Evolutionary conservation across 2,888 invertebrate genomes (phyloP).

Genomic region (Hirtodrosophila confusa): DNA sequence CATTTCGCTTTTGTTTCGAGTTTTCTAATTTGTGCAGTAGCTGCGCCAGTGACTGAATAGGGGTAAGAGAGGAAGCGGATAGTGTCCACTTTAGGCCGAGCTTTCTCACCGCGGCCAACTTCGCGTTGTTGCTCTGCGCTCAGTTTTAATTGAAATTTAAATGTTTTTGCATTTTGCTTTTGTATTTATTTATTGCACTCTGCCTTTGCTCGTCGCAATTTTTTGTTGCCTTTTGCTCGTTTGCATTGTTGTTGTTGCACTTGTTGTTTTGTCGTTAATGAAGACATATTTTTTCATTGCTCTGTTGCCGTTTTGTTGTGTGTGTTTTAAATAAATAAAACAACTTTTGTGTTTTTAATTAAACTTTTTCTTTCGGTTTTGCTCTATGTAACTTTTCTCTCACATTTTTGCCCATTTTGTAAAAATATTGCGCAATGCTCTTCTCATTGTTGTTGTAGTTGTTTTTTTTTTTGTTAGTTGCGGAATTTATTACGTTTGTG

Average conservation of each 20-base stretch:
- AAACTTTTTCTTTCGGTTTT: slow-evolving; percentile 68
- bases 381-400: slow-evolving; percentile 36
- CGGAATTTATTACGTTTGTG: slow-evolving; percentile 79
- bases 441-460: slow-evolving; percentile 22
- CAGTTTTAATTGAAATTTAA: slow-evolving; percentile 78
- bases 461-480: slow-evolving; percentile 31
- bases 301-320: slow-evolving; percentile 20
- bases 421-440: slow-evolving; percentile 49
- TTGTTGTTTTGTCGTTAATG: slow-evolving; percentile 71
- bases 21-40: slow-evolving; percentile 68
- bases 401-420: slow-evolving; percentile 64
- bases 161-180: slow-evolving; percentile 71
- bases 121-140: slow-evolving; percentile 29
- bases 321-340: slow-evolving; percentile 70
- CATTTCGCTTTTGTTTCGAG: slow-evolving; percentile 48
- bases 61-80: background rate
- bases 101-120: slow-evolving; percentile 38
- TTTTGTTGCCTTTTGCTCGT: slow-evolving; percentile 37
- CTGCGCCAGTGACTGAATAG: background rate
- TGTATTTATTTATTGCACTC: slow-evolving; percentile 63
- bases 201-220: slow-evolving; percentile 23
- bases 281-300: slow-evolving; percentile 77
- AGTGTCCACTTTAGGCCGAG: slow-evolving; percentile 58
- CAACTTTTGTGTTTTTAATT: slow-evolving; percentile 78
- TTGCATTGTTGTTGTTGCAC: slow-evolving; percentile 62